Conservation (phyloP, 2,797 vertebrate species). For the Phyllotis vaccarum region DNA sequence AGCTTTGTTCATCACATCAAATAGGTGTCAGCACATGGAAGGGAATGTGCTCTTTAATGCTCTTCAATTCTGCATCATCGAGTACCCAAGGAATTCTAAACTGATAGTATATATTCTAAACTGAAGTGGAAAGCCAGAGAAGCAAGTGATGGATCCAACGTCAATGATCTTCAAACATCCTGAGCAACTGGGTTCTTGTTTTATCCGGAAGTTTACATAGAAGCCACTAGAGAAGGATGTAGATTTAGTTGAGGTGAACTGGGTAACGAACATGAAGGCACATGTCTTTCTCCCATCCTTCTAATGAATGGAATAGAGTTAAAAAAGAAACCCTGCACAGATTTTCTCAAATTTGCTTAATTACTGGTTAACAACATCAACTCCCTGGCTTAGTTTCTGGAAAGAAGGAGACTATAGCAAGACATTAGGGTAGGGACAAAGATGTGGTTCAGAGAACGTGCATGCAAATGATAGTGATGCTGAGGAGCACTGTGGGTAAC, state of each 20-base stretch:
- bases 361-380: background rate
- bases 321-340: background rate
- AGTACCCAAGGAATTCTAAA: background rate
- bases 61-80: background rate
- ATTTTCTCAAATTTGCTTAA: conserved; percentile 1
- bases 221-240: background rate
- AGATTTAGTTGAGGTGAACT: background rate
- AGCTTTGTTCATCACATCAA: background rate
- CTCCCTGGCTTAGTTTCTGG: background rate
- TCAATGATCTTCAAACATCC: background rate
- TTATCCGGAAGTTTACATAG: background rate
- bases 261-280: too few relatives aligned
- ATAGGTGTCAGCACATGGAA: background rate
- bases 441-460: background rate
- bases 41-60: background rate
- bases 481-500: background rate
- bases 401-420: background rate
- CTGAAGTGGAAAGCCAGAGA: background rate
- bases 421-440: background rate
- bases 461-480: too few relatives aligned
- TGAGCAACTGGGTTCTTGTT: background rate
- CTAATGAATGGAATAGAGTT: background rate
- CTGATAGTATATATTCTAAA: background rate
- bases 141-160: background rate
- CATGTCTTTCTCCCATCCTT: background rate